Evolutionary conservation across 2,797 vertebrate genomes (phyloP), one percentile per base, ranked within the genome.

Genomic region (Chelmon rostratus): DNA sequence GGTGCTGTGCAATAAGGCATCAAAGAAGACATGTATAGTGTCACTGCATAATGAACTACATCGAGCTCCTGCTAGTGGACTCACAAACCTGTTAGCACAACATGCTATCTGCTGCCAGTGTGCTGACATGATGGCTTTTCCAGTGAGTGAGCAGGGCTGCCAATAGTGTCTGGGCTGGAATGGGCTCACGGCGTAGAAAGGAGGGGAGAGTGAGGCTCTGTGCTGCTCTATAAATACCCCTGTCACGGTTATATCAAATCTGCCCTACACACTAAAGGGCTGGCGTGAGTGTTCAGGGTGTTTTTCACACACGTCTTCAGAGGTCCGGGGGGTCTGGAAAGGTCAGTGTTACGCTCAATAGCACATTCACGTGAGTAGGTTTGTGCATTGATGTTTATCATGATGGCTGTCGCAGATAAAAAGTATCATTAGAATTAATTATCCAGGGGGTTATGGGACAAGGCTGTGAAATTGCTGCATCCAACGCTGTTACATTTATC

Each of bases 91-190:
- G 92, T 95, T 95, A 95, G 94, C 91, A 89, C 87, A 90, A 91
- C 93, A 92, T 92, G 93, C 90, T 94, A 89, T 90, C 90, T 85
- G 56, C 91, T 84, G 90, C 89, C 90, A 92, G 92, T 91, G 89
- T 95, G 95, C 95, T 94, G 95, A 96, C 94, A 92, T 93, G 92
- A 93, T 92, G 92, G 88, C 93, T 95, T 95, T 95, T 95, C 93
- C 91, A 94, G 92, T 92, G 90, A 95, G 88, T 93, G 95, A 95
- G 90, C 90, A 90, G 88, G 78, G 68, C 86, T 94, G 92, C 93
- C 94, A 94, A 91, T 93, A 94, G 88, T 86, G 92, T 95, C 93
- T 93, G 90, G 88, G 91, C 87, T 85, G 89, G 81, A 94, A 91
- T 89, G 83, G 87, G 87, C 90, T 91, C 67, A 46, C 66, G 83